Evolutionary conservation across 2,113 vertebrate genomes (phyloP).

Genomic region (Alethe diademata): DNA sequence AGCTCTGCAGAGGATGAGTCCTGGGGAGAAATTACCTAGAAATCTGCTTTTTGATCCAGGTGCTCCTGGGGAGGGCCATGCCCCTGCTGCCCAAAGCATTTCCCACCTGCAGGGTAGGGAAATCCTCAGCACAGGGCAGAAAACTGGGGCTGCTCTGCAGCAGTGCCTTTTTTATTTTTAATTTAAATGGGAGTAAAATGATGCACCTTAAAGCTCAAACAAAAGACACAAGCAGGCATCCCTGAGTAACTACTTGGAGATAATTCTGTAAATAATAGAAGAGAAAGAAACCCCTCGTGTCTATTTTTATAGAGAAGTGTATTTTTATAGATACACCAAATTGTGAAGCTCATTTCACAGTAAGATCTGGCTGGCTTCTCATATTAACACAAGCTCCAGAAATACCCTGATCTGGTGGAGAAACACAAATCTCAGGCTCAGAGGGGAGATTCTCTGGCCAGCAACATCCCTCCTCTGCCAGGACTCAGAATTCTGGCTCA

Average conservation of each 20-base stretch:
- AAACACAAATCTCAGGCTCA: background rate
- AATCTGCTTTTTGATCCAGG: background rate
- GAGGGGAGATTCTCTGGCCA: background rate
- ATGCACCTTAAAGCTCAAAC: background rate
- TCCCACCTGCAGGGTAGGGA: background rate
- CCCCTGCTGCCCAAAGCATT: background rate
- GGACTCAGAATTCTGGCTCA: background rate
- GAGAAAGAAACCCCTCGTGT: background rate
- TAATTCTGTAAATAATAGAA: background rate
- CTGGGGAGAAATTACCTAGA: background rate
- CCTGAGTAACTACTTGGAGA: background rate
- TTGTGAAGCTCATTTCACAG: background rate
- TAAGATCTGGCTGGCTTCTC: background rate
- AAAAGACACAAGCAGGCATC: background rate
- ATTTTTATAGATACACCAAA: background rate
- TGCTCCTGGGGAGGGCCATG: background rate
- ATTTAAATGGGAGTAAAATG: background rate
- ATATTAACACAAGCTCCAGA: background rate
- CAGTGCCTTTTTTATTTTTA: background rate
- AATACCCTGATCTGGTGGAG: background rate
- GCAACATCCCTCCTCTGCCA: background rate
- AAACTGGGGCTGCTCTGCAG: background rate
- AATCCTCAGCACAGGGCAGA: background rate
- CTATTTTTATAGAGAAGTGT: background rate
- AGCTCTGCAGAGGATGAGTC: background rate